These are phyloP conservation scores for Chrysemys picta DNA, from an alignment of 2,113 vertebrate genomes.

Conservation along the genomic window DNA sequence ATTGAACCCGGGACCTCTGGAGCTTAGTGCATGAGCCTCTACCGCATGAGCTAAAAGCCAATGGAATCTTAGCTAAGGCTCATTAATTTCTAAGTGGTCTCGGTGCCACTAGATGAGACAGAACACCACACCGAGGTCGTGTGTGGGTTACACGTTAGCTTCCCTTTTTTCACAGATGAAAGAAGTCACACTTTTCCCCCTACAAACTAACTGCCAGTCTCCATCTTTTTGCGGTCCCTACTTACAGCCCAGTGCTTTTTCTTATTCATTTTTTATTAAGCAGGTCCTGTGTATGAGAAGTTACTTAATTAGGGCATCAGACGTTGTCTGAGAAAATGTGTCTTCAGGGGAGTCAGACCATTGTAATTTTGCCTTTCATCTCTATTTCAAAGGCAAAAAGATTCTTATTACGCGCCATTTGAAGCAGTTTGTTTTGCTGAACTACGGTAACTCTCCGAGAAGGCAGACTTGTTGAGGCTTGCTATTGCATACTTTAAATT, in stretches of 20 bases:
- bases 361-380: neutral
- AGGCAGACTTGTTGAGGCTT: slow-evolving; percentile 39
- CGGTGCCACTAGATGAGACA: too few relatives aligned
- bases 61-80: too few relatives aligned
- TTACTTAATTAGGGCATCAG: neutral
- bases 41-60: too few relatives aligned
- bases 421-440: slow-evolving; percentile 1
- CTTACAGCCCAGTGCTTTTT: neutral
- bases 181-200: neutral
- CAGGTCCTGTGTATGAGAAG: neutral
- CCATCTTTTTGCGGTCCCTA: neutral
- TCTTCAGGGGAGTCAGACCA: neutral
- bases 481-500: slow-evolving; percentile 45
- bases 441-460: neutral
- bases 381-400: neutral
- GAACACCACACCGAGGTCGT: too few relatives aligned
- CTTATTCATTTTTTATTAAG: neutral
- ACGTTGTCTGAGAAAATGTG: neutral
- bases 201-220: neutral
- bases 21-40: too few relatives aligned
- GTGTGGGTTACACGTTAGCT: neutral
- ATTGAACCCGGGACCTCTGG: too few relatives aligned
- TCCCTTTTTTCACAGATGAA: slow-evolving; percentile 12
- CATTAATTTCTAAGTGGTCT: too few relatives aligned
- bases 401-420: neutral